phyloP scores from a whole-genome alignment of 2,888 invertebrate species.

The Brassicogethes aeneus region DNA sequence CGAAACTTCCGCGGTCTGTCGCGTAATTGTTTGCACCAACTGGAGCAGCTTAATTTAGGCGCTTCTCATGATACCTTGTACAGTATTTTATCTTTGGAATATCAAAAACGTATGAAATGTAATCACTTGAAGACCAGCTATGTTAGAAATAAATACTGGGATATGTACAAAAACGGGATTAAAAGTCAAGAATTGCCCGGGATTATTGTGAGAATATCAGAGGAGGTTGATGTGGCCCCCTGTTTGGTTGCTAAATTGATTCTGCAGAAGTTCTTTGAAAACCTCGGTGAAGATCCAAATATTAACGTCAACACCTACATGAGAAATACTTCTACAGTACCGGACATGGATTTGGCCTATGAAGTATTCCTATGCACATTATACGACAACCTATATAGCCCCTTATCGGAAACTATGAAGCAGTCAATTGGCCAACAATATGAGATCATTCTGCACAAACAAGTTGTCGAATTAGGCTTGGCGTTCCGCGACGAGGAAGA shows the following conservation, averaged over 20 bases:
- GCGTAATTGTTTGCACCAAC: conserved; percentile 18
- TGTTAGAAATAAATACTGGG: conserved; percentile 42
- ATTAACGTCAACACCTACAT: conserved; percentile 47
- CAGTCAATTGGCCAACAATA: conserved; percentile 81
- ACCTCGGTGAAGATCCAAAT: conserved; percentile 18
- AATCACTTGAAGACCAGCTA: conserved; percentile 52
- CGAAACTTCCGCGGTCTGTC: conserved; percentile 21
- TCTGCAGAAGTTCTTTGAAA: conserved; percentile 44
- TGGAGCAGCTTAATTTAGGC: conserved; percentile 15
- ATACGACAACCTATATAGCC: conserved; percentile 79
- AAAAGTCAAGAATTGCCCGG: conserved; percentile 45
- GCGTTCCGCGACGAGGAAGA: conserved; percentile 68
- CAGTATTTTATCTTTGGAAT: conserved; percentile 60
- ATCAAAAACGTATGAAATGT: conserved; percentile 55
- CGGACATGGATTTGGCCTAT: conserved; percentile 59
- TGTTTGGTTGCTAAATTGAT: conserved; percentile 51
- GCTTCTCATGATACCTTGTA: conserved; percentile 50
- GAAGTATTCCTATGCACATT: conserved; percentile 70
- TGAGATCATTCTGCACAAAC: conserved; percentile 63
- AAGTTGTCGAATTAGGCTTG: conserved; percentile 50
- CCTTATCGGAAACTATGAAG: conserved; percentile 68
- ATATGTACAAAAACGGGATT: conserved; percentile 40
- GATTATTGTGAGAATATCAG: conserved; percentile 52
- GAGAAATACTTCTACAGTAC: conserved; percentile 64
- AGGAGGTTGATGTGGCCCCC: conserved; percentile 46